phyloP scores from a whole-genome alignment of 2,888 invertebrate species.

The Amiota minor region DNA sequence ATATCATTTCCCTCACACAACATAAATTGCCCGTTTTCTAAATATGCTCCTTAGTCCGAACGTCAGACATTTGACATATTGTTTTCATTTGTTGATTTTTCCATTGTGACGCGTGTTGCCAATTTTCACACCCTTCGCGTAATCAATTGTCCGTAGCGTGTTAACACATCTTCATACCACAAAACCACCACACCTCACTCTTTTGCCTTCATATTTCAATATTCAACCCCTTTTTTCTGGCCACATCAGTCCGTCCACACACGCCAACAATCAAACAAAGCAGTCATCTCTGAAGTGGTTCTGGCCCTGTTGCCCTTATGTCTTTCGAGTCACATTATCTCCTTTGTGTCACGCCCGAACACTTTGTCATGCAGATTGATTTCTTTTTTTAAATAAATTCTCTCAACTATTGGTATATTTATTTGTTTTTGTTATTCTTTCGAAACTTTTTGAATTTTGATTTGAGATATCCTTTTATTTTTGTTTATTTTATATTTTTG shows the following conservation, averaged over 20 bases:
- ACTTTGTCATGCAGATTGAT: conserved; percentile 42
- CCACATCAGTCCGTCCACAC: not conserved
- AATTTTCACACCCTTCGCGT: conserved; percentile 67
- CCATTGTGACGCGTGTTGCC: conserved; percentile 63
- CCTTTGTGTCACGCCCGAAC: not conserved
- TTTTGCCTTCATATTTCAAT: not conserved
- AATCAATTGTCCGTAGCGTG: conserved; percentile 62
- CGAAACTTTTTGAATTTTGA: conserved; percentile 38
- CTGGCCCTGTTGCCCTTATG: conserved; percentile 32
- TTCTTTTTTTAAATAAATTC: conserved; percentile 55
- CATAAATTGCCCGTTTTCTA: conserved; percentile 32
- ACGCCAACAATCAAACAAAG: conserved; percentile 17
- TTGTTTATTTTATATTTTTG: not conserved
- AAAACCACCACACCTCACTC: not conserved
- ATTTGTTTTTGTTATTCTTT: conserved; percentile 61
- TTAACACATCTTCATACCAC: conserved; percentile 55
- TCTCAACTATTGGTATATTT: conserved; percentile 50
- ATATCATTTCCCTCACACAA: conserved; percentile 37
- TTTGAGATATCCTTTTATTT: conserved; percentile 11
- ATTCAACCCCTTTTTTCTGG: conserved; percentile 15
- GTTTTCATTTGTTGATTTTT: conserved; percentile 46
- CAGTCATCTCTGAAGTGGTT: conserved; percentile 30
- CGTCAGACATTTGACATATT: conserved; percentile 69
- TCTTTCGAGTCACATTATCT: conserved; percentile 25
- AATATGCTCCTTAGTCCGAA: not conserved